phyloP scores from a whole-genome alignment of 2,888 invertebrate genomes.

The Euplagia quadripunctaria region DNA sequence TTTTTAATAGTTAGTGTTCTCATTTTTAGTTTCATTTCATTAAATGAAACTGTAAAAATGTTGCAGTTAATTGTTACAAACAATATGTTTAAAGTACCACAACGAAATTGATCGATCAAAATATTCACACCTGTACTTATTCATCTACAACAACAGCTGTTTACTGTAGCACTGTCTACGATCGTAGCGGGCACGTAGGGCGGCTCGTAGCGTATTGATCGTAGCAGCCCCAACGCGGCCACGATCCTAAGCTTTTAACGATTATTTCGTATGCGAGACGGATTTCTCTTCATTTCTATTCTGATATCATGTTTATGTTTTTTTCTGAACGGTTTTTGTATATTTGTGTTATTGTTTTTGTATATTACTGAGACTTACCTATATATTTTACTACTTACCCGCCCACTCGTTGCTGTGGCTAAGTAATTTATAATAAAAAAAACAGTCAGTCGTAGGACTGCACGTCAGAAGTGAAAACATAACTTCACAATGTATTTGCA shows the following conservation, averaged over 20 bases:
- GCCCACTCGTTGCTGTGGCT: too few relatives aligned
- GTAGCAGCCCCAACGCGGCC: slow-evolving; percentile 44
- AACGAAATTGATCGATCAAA: slow-evolving; percentile 11
- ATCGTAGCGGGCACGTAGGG: slow-evolving; percentile 49
- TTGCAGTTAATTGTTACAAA: too few relatives aligned
- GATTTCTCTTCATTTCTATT: slow-evolving; percentile 12
- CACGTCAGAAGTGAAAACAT: too few relatives aligned
- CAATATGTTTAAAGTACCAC: background rate
- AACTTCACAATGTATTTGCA: too few relatives aligned
- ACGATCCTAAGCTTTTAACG: slow-evolving; percentile 45
- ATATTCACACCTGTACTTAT: slow-evolving; percentile 25
- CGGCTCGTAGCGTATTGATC: slow-evolving; percentile 55
- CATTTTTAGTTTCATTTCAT: too few relatives aligned
- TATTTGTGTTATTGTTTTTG: background rate
- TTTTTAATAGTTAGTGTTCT: too few relatives aligned
- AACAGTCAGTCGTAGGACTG: too few relatives aligned
- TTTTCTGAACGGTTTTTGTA: background rate
- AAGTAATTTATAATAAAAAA: too few relatives aligned
- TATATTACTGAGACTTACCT: background rate
- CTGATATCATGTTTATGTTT: background rate
- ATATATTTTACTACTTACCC: background rate
- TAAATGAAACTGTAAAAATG: too few relatives aligned
- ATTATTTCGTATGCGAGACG: slow-evolving; percentile 26
- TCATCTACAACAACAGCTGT: slow-evolving; percentile 36
- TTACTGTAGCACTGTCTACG: slow-evolving; percentile 51